Evolutionary conservation across 2,797 vertebrate genomes (phyloP).

Genomic region (Denticeps clupeoides): DNA sequence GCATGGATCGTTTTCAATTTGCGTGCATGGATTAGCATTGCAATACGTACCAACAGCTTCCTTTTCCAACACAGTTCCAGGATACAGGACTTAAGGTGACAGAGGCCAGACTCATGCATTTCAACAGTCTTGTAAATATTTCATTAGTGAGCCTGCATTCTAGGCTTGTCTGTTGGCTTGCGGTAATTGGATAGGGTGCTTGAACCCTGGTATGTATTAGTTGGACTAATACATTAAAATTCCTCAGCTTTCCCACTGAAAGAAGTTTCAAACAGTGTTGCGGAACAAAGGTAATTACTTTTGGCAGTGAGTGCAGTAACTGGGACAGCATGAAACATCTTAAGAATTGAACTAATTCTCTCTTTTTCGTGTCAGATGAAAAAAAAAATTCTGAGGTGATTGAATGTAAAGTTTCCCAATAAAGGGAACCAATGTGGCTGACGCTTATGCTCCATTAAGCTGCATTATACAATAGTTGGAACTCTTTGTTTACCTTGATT

Average conservation of each 20-base stretch:
- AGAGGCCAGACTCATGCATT: constrained; percentile 51
- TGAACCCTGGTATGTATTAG: too few relatives aligned
- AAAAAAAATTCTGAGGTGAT: not conserved
- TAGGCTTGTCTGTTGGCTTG: constrained; percentile 52
- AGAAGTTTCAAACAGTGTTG: too few relatives aligned
- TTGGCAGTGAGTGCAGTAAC: not conserved
- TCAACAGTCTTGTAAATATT: constrained; percentile 64
- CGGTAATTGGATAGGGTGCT: constrained; percentile 45
- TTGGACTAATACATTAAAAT: not conserved
- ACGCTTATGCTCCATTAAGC: too few relatives aligned
- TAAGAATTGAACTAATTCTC: not conserved
- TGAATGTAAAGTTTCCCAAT: not conserved
- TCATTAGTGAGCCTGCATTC: constrained; percentile 67
- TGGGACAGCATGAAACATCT: not conserved
- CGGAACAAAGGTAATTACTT: too few relatives aligned
- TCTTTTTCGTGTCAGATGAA: not conserved
- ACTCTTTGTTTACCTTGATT: too few relatives aligned
- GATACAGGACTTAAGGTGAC: constrained; percentile 35
- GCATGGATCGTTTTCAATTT: not conserved
- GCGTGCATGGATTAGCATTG: constrained; percentile 26
- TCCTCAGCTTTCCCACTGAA: too few relatives aligned
- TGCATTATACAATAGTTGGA: too few relatives aligned
- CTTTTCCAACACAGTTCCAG: constrained; percentile 40
- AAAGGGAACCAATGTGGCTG: too few relatives aligned
- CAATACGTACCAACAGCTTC: constrained; percentile 33